phyloP scores from a whole-genome alignment of 1,140 invertebrate genomes.

The Cotesia glomerata region DNA sequence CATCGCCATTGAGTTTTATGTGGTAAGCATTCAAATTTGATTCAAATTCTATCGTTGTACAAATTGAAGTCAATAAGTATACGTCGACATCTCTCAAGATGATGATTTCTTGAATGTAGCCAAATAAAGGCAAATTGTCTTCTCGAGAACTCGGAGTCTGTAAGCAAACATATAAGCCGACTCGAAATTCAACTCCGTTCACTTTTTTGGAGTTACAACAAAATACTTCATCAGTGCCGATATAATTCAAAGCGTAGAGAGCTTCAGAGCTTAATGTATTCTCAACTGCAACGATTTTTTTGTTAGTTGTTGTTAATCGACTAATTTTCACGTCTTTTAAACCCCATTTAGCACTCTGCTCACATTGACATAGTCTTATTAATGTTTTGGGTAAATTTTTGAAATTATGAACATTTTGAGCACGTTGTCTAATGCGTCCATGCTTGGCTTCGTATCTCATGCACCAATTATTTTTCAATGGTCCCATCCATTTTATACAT shows the following conservation, averaged over 20 bases:
- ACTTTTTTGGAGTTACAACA: neutral
- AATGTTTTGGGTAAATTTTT: conserved; percentile 1
- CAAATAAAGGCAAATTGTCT: conserved; percentile 31
- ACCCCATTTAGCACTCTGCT: neutral
- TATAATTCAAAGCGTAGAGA: neutral
- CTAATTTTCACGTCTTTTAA: neutral
- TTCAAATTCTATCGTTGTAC: conserved; percentile 13
- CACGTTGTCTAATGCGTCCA: conserved; percentile 25
- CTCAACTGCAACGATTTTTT: neutral
- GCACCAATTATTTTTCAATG: conserved; percentile 23
- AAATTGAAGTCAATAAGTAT: conserved; percentile 2
- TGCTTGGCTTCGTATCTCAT: conserved; percentile 34
- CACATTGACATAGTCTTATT: neutral
- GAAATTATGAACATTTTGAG: neutral
- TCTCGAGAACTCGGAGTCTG: neutral
- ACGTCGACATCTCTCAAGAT: no score
- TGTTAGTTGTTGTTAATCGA: neutral
- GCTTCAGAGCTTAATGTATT: neutral
- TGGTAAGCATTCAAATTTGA: conserved; percentile 28
- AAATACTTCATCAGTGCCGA: neutral
- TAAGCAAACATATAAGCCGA: conserved; percentile 15
- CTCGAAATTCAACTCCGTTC: neutral
- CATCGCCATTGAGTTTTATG: conserved; percentile 13
- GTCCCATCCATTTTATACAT: conserved; percentile 27
- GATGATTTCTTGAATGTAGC: conserved; percentile 8